Evolutionary conservation across 2,888 invertebrate species (phyloP).

Genomic region (Dasysyrphus tricinctus): DNA sequence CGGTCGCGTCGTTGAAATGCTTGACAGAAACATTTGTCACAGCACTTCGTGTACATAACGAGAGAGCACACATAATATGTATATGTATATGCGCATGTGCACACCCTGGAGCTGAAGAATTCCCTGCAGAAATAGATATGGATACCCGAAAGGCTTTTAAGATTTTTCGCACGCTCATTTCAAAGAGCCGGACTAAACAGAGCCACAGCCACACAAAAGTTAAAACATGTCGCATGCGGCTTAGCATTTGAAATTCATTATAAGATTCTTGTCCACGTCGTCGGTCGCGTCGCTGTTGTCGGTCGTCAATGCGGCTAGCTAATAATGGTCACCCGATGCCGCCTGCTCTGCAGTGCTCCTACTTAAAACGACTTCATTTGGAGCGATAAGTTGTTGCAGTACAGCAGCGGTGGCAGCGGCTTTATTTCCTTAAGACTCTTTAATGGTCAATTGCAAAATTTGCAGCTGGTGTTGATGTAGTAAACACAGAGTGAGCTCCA

Average conservation of each 20-base stretch:
- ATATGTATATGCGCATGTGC: neutral
- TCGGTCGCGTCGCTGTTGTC: constrained; percentile 5
- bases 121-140: constrained; percentile 11
- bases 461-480: constrained; percentile 62
- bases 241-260: constrained; percentile 72
- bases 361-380: constrained; percentile 70
- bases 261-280: constrained; percentile 60
- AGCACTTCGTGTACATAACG: constrained; percentile 39
- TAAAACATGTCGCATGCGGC: constrained; percentile 68
- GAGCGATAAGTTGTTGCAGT: constrained; percentile 53
- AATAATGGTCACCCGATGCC: constrained; percentile 48
- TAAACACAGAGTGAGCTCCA: constrained; percentile 1
- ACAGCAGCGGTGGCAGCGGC: neutral
- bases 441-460: constrained; percentile 65
- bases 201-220: constrained; percentile 43
- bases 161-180: constrained; percentile 73
- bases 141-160: constrained; percentile 53
- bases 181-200: constrained; percentile 34
- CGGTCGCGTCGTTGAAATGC: constrained; percentile 48
- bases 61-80: neutral
- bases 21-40: constrained; percentile 73
- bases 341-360: constrained; percentile 5
- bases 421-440: constrained; percentile 63
- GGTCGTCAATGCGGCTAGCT: constrained; percentile 6
- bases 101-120: constrained; percentile 57